These are phyloP conservation scores for Callosobruchus maculatus DNA, from an alignment of 2,888 invertebrate genomes.

Conservation along the genomic window DNA sequence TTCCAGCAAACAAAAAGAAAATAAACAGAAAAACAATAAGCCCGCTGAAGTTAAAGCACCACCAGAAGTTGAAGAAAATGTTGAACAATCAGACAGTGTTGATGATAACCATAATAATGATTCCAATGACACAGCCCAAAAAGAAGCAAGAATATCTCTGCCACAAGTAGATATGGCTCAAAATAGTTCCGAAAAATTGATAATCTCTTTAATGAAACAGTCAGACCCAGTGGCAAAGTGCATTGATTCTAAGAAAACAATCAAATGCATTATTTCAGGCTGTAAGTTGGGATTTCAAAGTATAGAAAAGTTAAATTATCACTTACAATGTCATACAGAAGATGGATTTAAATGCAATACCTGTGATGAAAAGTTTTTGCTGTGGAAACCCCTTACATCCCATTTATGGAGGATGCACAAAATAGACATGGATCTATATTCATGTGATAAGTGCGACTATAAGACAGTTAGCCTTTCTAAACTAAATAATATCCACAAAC, in stretches of 20 bases:
- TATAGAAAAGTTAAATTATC: constrained; percentile 60
- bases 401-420: constrained; percentile 77
- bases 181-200: constrained; percentile 20
- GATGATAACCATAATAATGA: constrained; percentile 1
- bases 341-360: constrained; percentile 60
- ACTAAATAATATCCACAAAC: constrained; percentile 69
- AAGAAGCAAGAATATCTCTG: constrained; percentile 2
- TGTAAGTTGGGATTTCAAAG: constrained; percentile 59
- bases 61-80: constrained; percentile 10
- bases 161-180: constrained; percentile 26
- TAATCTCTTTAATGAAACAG: constrained; percentile 24
- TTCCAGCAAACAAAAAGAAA: constrained; percentile 35
- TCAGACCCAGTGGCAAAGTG: constrained; percentile 24
- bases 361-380: constrained; percentile 56
- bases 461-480: constrained; percentile 69
- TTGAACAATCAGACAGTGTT: constrained; percentile 4
- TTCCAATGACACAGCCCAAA: not conserved
- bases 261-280: constrained; percentile 53
- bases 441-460: constrained; percentile 71
- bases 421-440: constrained; percentile 75
- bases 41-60: constrained; percentile 1
- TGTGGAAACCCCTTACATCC: constrained; percentile 68
- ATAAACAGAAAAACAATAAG: constrained; percentile 17
- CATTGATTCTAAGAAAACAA: constrained; percentile 25
- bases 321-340: constrained; percentile 54